Percentiles rank a stretch among this genome's conserved stretches.
Conservation (phyloP, 2,113 vertebrate species). For the Ploceus nigricollis region DNA sequence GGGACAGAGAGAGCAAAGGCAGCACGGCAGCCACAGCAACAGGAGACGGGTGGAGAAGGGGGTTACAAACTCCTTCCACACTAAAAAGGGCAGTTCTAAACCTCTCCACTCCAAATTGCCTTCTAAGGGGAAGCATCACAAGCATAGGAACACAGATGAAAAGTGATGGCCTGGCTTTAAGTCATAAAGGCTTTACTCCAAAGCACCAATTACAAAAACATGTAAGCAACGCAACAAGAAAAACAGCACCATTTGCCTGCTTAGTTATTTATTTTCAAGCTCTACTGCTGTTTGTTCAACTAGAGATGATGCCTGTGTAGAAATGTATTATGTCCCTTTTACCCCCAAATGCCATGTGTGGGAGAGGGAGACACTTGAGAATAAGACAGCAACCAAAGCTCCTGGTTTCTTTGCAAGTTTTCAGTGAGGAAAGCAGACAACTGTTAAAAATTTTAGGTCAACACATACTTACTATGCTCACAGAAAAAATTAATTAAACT, state of each 20-base stretch:
- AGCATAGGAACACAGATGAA: background rate
- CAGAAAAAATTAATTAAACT: constrained; percentile 26
- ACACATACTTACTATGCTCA: background rate
- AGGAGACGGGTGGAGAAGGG: background rate
- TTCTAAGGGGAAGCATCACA: background rate
- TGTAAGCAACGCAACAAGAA: background rate
- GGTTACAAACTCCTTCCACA: background rate
- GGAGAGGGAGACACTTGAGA: background rate
- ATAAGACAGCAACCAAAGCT: background rate
- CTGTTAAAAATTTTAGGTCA: background rate
- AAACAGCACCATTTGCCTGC: background rate
- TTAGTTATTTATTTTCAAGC: background rate
- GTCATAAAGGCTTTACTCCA: background rate
- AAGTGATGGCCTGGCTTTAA: background rate
- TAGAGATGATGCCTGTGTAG: background rate
- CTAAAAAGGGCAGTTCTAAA: background rate
- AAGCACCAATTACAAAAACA: background rate
- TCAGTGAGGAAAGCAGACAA: background rate
- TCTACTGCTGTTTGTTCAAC: background rate
- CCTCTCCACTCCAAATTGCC: background rate
- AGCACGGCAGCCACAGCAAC: accelerated
- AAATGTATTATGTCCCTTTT: background rate
- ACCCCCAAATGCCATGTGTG: background rate
- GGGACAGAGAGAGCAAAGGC: background rate
- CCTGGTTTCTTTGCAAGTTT: background rate